These are phyloP conservation scores for Cheirogaleus medius DNA, from an alignment of 2,113 vertebrate species.

Conservation along the genomic window DNA sequence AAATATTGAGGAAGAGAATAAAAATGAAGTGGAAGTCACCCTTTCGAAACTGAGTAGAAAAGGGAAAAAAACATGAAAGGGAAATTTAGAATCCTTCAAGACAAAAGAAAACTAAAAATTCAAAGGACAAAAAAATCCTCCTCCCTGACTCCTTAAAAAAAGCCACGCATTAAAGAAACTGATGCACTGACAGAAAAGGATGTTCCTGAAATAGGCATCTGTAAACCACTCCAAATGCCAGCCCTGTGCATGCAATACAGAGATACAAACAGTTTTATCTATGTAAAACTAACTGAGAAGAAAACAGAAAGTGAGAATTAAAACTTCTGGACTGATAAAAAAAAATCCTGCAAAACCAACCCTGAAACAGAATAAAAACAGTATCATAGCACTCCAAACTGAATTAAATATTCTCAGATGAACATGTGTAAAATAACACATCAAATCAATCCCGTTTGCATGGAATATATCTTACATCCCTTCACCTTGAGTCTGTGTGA, in stretches of 20 bases:
- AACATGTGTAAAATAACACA: background rate
- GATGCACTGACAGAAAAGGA: background rate
- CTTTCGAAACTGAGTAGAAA: background rate
- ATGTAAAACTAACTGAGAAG: background rate
- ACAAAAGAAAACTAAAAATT: background rate
- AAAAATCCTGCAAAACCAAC: background rate
- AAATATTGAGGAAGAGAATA: background rate
- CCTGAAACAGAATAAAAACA: background rate
- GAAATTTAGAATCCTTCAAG: background rate
- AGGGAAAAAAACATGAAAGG: background rate
- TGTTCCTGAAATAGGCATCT: background rate
- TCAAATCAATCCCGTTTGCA: background rate
- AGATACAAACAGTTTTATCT: background rate
- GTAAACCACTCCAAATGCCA: background rate
- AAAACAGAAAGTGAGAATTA: background rate
- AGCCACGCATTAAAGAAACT: background rate
- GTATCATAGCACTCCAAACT: background rate
- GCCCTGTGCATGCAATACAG: background rate
- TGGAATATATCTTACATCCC: too few species aligned
- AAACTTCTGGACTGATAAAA: background rate
- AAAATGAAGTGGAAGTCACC: background rate
- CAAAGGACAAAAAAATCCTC: background rate
- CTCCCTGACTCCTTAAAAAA: background rate
- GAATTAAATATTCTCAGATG: background rate
- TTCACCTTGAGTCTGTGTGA: too few species aligned